Evolutionary conservation across 2,888 invertebrate species (phyloP).

Genomic region (Tillus elongatus): DNA sequence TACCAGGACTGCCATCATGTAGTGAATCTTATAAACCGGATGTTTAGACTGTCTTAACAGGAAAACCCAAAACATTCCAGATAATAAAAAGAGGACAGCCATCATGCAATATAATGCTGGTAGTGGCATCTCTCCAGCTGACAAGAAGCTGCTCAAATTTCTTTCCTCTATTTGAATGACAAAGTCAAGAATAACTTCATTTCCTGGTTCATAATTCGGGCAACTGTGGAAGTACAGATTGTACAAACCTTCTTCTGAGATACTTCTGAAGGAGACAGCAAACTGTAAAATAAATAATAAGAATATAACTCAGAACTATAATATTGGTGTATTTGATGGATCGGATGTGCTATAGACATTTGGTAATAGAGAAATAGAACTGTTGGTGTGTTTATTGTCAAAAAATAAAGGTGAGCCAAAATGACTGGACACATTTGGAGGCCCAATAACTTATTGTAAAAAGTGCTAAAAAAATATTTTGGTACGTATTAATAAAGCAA

Average conservation of each 20-base stretch:
- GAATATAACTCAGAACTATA: slow-evolving; percentile 6
- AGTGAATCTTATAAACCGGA: slow-evolving; percentile 90
- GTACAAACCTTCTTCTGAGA: slow-evolving; percentile 83
- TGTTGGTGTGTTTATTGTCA: too few relatives aligned
- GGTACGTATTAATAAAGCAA: too few relatives aligned
- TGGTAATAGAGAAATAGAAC: slow-evolving; percentile 4
- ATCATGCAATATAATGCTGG: slow-evolving; percentile 89
- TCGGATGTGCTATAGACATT: too few relatives aligned
- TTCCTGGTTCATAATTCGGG: slow-evolving; percentile 52
- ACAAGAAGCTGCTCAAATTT: slow-evolving; percentile 74
- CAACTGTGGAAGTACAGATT: slow-evolving; percentile 94
- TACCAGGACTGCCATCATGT: slow-evolving; percentile 90
- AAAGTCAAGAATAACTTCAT: slow-evolving; percentile 54
- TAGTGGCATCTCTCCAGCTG: slow-evolving; percentile 93
- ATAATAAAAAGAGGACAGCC: slow-evolving; percentile 78
- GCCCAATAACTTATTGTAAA: too few relatives aligned
- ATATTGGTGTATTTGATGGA: too few relatives aligned
- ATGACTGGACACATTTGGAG: too few relatives aligned
- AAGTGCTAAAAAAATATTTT: too few relatives aligned
- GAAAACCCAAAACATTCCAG: slow-evolving; percentile 89
- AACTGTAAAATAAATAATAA: slow-evolving; percentile 51
- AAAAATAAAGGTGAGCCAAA: too few relatives aligned
- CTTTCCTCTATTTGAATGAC: slow-evolving; percentile 80
- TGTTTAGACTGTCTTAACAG: slow-evolving; percentile 63
- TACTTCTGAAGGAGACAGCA: slow-evolving; percentile 62